Evolutionary conservation across 2,113 vertebrate species (phyloP).

Genomic region (Protomyctophum bolini): DNA sequence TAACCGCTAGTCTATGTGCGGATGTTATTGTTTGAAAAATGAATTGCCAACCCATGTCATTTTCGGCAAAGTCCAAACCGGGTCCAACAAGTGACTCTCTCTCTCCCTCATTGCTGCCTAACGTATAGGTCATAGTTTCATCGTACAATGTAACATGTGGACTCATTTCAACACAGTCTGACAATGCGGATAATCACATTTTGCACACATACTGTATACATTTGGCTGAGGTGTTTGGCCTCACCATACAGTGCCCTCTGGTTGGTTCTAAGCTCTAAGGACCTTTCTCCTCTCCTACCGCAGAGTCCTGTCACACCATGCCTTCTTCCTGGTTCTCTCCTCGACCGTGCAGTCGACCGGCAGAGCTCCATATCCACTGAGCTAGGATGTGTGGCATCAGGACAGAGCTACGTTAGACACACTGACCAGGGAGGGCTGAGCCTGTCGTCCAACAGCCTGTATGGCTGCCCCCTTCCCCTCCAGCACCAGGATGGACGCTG

Average conservation of each 20-base stretch:
- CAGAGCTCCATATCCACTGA: conserved; percentile 35
- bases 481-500: no score
- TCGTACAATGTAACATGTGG: no score
- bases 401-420: conserved; percentile 32
- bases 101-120: no score
- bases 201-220: background rate
- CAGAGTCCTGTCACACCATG: background rate
- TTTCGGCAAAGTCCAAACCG: no score
- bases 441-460: conserved; percentile 53
- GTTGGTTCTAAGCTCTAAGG: background rate
- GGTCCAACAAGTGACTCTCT: no score
- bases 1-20: no score
- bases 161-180: no score
- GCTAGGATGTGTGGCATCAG: conserved; percentile 45
- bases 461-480: conserved; percentile 48
- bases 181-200: background rate
- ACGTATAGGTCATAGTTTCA: no score
- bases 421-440: conserved; percentile 39
- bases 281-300: background rate
- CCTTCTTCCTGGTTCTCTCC: conserved; percentile 29
- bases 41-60: no score
- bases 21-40: no score
- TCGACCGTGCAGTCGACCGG: conserved; percentile 35
- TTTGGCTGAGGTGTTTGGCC: background rate
- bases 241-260: no score